A percentile compares a stretch with the other conserved stretches of the same genome.
phyloP scores from a whole-genome alignment of 2,113 vertebrate species.

The Leucopsar rothschildi region DNA sequence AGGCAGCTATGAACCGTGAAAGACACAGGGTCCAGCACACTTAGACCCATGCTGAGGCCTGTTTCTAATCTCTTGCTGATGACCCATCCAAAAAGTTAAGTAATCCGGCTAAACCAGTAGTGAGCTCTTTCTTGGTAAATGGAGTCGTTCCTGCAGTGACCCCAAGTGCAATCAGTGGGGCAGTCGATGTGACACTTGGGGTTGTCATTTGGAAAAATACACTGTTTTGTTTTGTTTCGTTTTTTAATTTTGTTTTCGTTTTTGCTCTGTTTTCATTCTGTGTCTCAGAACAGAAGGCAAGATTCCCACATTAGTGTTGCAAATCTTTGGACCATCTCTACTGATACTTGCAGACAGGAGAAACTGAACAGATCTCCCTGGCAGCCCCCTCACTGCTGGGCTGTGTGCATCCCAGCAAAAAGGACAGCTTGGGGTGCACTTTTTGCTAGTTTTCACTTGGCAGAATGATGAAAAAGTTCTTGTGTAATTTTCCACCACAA shows the following conservation, averaged over 20 bases:
- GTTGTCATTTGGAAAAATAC: neutral
- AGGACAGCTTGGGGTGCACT: neutral
- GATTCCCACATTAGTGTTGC: neutral
- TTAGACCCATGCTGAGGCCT: neutral
- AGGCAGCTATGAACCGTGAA: rapidly evolving
- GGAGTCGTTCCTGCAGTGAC: neutral
- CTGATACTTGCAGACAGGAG: neutral
- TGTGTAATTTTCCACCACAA: neutral
- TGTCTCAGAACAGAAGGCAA: neutral
- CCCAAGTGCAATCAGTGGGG: neutral
- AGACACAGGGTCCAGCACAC: neutral
- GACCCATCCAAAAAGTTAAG: neutral
- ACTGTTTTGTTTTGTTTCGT: too few relatives aligned
- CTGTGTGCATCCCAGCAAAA: neutral
- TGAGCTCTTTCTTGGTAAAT: rapidly evolving
- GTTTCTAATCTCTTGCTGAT: neutral
- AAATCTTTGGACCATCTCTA: neutral
- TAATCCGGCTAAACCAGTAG: neutral
- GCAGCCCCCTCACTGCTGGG: neutral
- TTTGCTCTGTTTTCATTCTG: neutral
- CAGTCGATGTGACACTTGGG: too few relatives aligned
- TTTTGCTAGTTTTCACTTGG: neutral
- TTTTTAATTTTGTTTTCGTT: neutral
- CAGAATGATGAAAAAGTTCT: neutral
- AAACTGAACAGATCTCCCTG: neutral